phyloP scores from a whole-genome alignment of 2,113 vertebrate species.

The Oceanites oceanicus region DNA sequence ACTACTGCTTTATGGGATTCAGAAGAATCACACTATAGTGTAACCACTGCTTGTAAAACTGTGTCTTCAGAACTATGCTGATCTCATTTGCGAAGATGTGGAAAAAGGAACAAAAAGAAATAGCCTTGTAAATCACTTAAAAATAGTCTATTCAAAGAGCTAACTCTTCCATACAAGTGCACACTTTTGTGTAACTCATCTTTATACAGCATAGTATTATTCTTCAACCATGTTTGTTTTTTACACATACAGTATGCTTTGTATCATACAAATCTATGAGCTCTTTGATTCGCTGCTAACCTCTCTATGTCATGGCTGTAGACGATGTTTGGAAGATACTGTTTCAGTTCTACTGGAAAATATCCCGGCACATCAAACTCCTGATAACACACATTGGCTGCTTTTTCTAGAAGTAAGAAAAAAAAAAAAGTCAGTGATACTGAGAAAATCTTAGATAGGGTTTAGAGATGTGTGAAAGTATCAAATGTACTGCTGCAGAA shows the following conservation, averaged over 20 bases:
- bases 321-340: conserved; percentile 88
- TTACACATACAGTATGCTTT: not conserved
- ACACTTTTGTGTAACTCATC: not conserved
- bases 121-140: not conserved
- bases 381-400: conserved; percentile 92
- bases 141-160: not conserved
- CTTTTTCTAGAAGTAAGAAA: conserved; percentile 69
- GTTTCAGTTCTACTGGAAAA: conserved; percentile 87
- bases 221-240: not conserved
- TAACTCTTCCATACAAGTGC: not conserved
- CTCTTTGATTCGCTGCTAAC: conserved; percentile 46
- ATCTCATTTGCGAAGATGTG: not conserved
- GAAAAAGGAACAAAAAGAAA: not conserved
- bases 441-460: not conserved
- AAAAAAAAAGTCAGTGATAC: not conserved
- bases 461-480: not conserved
- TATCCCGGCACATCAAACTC: conserved; percentile 86
- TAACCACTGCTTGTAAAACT: not conserved
- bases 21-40: not conserved
- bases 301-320: conserved; percentile 80
- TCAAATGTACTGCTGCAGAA: not conserved
- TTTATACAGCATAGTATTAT: not conserved
- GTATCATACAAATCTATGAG: not conserved
- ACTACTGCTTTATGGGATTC: not conserved
- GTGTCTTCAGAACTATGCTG: not conserved